Base-by-base conservation (phyloP, 2,797 vertebrate genomes). In the Crenichthys baileyi region DNA sequence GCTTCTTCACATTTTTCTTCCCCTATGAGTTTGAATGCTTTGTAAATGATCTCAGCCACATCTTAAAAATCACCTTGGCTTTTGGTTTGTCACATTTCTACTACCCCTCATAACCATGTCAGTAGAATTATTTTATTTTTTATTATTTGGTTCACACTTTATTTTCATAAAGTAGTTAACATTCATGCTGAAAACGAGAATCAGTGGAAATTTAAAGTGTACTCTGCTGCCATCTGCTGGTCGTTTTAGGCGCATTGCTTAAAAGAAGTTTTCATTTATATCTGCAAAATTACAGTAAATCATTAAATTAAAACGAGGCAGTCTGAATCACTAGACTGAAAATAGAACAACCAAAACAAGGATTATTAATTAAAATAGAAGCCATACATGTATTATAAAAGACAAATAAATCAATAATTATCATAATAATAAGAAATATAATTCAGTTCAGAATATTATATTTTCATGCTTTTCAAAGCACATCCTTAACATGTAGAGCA, bases 191-290 rank as follows among this genome's bases (percentile, higher is more conserved):
- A 7, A 46, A 68, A 46, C 13, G 12, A 22, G 41, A 46, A 46
- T 44, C 20, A 41, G 51, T 3, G 20, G 4, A 44, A 39, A 67
- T 84, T 87, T 91, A 4, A 84, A 79, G 75, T 90, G 90, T 89
- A 80, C 78, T 92, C 44, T 95, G 90, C 92, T 91, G 89, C 93
- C 94, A 93, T 92, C 95, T 95, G 39, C 89, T 95, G 95, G 93
- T 72, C 3, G 1, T 51, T 7, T 65, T 8, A 71, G 51, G 50
- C 60, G 29, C 15, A 55, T 41, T 70, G 60, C 51, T 41, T 24
- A 63, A 16, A 31, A 74, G 79, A 85, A 48, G 46, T 73, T 74
- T 81, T 65, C 0, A 46, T 75, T 55, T 26, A 31, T 9, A 20
- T 16, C 13, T 41, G 22, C 1, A 55, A 79, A 55, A 50, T 46